These are phyloP conservation scores for Pachyrhynchus sulphureomaculatus DNA, from an alignment of 1,140 invertebrate genomes.

Conservation along the genomic window DNA sequence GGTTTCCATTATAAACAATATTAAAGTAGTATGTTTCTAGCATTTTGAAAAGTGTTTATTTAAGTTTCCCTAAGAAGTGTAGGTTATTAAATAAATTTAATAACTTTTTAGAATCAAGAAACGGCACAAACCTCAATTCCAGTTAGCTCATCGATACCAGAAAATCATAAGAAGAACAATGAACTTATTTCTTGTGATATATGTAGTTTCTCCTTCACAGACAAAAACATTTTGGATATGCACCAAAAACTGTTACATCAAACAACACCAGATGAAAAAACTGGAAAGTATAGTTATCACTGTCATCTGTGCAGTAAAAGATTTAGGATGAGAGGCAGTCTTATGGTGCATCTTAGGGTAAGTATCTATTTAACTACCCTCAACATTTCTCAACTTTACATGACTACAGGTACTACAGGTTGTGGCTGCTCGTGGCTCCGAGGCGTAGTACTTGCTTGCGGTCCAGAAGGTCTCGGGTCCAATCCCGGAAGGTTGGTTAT, in stretches of 20 bases:
- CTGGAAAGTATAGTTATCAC: constrained; percentile 59
- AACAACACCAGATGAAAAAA: constrained; percentile 57
- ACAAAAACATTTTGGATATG: constrained; percentile 67
- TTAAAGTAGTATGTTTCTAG: no score
- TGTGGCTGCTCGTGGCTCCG: no score
- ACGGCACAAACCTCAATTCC: background rate
- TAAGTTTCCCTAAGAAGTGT: no score
- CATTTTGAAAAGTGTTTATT: no score
- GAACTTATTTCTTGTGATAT: constrained; percentile 62
- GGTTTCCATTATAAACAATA: no score
- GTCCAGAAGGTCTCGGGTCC: no score
- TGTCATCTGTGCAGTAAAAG: constrained; percentile 77
- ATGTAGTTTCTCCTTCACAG: constrained; percentile 70
- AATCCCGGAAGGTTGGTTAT: no score
- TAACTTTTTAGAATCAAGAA: constrained; percentile 4
- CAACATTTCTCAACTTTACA: no score
- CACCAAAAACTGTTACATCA: constrained; percentile 75
- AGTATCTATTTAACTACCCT: no score
- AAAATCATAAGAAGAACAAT: constrained; percentile 34
- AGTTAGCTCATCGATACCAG: background rate
- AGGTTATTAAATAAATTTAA: no score
- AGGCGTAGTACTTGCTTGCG: no score
- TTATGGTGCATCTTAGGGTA: constrained; percentile 79
- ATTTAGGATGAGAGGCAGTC: constrained; percentile 77
- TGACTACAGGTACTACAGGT: no score